Conservation (phyloP, 2,888 invertebrate genomes). For the Philopedon plagiatum region DNA sequence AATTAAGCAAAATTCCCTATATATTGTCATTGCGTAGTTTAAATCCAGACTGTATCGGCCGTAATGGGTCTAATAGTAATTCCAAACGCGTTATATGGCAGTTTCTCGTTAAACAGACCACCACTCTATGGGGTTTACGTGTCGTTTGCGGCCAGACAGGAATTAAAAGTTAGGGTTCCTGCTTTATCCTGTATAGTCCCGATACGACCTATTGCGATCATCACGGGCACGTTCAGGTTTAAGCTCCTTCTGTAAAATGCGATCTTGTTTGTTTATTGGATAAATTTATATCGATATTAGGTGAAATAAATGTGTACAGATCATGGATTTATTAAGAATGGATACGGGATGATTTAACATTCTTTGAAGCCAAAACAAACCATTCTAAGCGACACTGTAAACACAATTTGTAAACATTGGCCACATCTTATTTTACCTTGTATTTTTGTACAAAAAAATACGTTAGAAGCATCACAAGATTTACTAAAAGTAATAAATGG, state of each 20-base stretch:
- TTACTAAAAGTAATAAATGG: no score
- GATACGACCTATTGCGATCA: slow-evolving; percentile 35
- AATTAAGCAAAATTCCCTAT: slow-evolving; percentile 32
- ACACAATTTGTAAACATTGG: no score
- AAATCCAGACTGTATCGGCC: slow-evolving; percentile 63
- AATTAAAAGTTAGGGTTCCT: slow-evolving; percentile 68
- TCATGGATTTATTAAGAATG: no score
- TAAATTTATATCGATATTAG: slow-evolving; percentile 11
- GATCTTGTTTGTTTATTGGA: slow-evolving; percentile 22
- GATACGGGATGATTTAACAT: no score
- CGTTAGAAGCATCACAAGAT: no score
- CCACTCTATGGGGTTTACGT: slow-evolving; percentile 64
- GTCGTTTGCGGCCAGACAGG: slow-evolving; percentile 67
- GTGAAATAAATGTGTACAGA: background rate
- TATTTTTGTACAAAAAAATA: no score
- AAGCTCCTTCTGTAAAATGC: slow-evolving; percentile 17
- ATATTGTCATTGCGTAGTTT: slow-evolving; percentile 48
- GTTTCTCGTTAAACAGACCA: slow-evolving; percentile 68
- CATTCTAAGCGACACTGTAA: no score
- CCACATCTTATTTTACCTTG: no score
- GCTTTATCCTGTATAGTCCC: slow-evolving; percentile 55
- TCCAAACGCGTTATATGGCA: slow-evolving; percentile 66
- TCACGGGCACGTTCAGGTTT: slow-evolving; percentile 32
- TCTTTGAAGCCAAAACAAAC: no score
- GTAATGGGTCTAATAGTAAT: slow-evolving; percentile 67